Evolutionary conservation across 2,888 invertebrate species (phyloP).

Genomic region (Lasioglossum morio): DNA sequence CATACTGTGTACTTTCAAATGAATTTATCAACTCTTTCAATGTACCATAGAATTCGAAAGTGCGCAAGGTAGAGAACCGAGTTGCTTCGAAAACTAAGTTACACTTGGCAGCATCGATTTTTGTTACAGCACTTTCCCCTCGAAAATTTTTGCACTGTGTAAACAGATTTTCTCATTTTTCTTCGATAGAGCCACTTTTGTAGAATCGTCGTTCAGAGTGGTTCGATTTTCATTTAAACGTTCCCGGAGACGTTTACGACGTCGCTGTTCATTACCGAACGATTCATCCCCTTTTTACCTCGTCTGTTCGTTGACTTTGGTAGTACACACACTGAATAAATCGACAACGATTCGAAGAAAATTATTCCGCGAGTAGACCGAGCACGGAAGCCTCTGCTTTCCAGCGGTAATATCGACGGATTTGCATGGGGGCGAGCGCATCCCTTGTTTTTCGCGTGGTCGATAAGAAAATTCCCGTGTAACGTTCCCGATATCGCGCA

Average conservation of each 20-base stretch:
- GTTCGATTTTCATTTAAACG: constrained; percentile 1
- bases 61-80: neutral
- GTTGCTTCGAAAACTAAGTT: neutral
- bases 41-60: neutral
- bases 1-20: neutral
- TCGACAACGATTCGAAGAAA: constrained; percentile 25
- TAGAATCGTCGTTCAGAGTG: neutral
- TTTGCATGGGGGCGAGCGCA: neutral
- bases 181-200: neutral
- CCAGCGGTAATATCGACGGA: neutral
- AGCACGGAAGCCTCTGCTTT: neutral
- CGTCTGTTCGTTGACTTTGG: constrained; percentile 14
- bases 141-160: no score
- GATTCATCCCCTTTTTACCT: constrained; percentile 4
- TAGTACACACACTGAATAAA: constrained; percentile 10
- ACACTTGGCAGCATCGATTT: neutral
- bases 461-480: neutral
- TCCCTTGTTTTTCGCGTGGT: neutral
- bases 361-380: constrained; percentile 12
- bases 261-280: neutral
- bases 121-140: neutral
- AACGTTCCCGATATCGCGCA: neutral
- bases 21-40: neutral
- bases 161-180: neutral
- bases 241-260: neutral